phyloP scores from a whole-genome alignment of 2,797 vertebrate species.

The Chaunax sp. region DNA sequence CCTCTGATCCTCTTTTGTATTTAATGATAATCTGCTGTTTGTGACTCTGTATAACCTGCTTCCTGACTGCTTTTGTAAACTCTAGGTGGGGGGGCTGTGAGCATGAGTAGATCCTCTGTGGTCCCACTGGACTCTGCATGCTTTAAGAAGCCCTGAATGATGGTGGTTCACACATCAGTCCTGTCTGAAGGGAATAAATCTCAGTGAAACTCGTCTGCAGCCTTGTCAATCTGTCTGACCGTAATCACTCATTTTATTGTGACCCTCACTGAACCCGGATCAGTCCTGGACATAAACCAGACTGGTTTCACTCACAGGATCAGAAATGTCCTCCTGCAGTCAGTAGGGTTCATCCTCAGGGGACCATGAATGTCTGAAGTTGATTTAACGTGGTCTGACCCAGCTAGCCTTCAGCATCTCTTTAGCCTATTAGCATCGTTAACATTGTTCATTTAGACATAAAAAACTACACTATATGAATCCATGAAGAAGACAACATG shows the following conservation, averaged over 20 bases:
- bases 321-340: too few species aligned
- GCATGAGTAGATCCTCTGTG: slow-evolving; percentile 46
- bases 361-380: too few species aligned
- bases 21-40: slow-evolving; percentile 36
- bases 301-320: too few species aligned
- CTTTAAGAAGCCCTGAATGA: slow-evolving; percentile 39
- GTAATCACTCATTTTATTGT: not conserved
- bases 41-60: slow-evolving; percentile 48
- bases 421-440: too few species aligned
- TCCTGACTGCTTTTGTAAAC: slow-evolving; percentile 34
- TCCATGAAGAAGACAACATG: too few species aligned
- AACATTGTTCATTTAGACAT: too few species aligned
- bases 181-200: slow-evolving; percentile 63
- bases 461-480: too few species aligned
- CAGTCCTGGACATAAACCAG: too few species aligned
- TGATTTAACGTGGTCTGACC: too few species aligned
- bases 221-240: slow-evolving; percentile 7
- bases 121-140: slow-evolving; percentile 43
- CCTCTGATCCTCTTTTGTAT: slow-evolving; percentile 57
- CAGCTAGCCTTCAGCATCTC: too few species aligned
- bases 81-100: not conserved
- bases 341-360: too few species aligned
- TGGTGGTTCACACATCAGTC: slow-evolving; percentile 31
- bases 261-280: too few species aligned
- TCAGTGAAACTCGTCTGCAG: slow-evolving; percentile 27